Percentiles rank a stretch among this genome's conserved stretches.
These are phyloP conservation scores for Sinelater perroti DNA, from an alignment of 2,888 invertebrate genomes.

Conservation along the genomic window DNA sequence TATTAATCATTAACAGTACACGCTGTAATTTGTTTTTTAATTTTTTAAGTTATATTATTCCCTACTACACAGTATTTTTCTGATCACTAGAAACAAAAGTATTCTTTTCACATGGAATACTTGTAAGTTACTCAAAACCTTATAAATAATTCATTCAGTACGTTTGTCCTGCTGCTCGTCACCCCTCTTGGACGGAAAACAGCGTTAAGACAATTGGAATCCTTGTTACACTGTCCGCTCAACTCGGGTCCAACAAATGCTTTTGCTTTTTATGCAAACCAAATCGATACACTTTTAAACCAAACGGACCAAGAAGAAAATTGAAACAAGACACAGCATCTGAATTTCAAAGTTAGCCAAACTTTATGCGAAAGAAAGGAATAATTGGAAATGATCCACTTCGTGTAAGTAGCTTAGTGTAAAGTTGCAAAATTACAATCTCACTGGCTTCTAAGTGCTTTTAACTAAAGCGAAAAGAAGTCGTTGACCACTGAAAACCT, in stretches of 20 bases:
- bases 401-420: not conserved
- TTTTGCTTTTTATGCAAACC: slow-evolving; percentile 4
- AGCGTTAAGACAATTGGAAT: slow-evolving; percentile 7
- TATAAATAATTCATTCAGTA: slow-evolving; percentile 7
- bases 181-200: slow-evolving; percentile 1
- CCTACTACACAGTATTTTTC: slow-evolving; percentile 4
- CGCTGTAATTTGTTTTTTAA: too few relatives aligned
- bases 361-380: not conserved
- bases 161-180: slow-evolving; percentile 1
- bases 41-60: too few relatives aligned
- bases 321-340: slow-evolving; percentile 5
- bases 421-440: too few relatives aligned
- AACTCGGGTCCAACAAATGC: not conserved
- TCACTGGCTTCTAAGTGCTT: too few relatives aligned
- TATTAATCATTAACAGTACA: too few relatives aligned
- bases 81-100: slow-evolving; percentile 6
- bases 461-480: too few relatives aligned
- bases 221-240: slow-evolving; percentile 10
- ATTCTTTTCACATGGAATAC: slow-evolving; percentile 14
- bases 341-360: slow-evolving; percentile 8
- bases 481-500: too few relatives aligned
- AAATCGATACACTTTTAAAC: not conserved
- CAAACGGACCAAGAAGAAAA: not conserved
- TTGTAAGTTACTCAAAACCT: slow-evolving; percentile 4
- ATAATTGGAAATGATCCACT: slow-evolving; percentile 2